Evolutionary conservation across 2,113 vertebrate species (phyloP), one percentile per base, ranked within the genome.

Genomic region (Numenius arquata): DNA sequence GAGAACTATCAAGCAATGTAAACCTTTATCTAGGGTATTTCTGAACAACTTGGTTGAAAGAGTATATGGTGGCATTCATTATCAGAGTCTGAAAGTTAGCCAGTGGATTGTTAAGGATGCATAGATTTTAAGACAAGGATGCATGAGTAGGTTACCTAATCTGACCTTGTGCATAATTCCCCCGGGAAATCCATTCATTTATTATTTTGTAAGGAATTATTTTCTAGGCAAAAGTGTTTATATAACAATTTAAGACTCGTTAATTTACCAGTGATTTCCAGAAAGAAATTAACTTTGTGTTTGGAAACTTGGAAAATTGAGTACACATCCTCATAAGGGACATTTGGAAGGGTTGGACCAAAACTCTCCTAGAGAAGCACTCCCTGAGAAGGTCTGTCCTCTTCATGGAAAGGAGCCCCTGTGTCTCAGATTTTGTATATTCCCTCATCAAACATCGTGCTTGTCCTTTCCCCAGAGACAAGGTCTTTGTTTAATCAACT

Each of bases 211-310:
- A 83, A 97, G 34, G 22, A 91, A 80, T 61, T 68, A 15, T 56
- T 93, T 96, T 88, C 68, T 83, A 56, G 83, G 71, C 52, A 76
- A 25, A 92, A 48, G n/a, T 89, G 23, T 93, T 94, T 88, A 43
- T 72, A 26, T 68, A 66, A 67, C 67, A 88, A 38, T 32, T 21
- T 65, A 76, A 66, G 74, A 52, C 11, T 80, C 2, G 0, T 23
- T 84, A 20, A 70, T 62, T 83, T 73, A 47, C 32, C 7, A 12
- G 15, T 52, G 19, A 50, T 58, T 85, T 95, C n/a, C 25, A 70
- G 70, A 88, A 73, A 74, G 6, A 85, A n/a, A 73, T 85, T 78
- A 81, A 36, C 23, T 59, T 83, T 38, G 5, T 4, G 6, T 58
- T 50, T 59, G 17, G 25, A 88, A 81, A 62, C 43, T 29, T 65